Percentiles rank a stretch among this genome's conserved stretches.
These are phyloP conservation scores for Exocentrus adspersus DNA, from an alignment of 2,888 invertebrate genomes.

Conservation along the genomic window DNA sequence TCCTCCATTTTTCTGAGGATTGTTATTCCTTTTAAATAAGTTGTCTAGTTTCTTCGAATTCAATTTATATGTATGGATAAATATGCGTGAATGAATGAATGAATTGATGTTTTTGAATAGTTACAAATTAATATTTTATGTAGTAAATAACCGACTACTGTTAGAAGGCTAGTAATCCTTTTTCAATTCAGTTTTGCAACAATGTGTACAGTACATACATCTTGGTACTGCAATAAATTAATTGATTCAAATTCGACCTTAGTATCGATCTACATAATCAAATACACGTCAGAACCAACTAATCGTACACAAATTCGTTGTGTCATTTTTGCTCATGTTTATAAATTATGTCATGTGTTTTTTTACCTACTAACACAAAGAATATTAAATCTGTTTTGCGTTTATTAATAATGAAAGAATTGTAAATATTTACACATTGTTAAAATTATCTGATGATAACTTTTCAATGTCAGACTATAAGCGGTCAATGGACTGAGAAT, in stretches of 20 bases:
- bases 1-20: no score
- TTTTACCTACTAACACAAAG: conserved; percentile 25
- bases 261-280: background rate
- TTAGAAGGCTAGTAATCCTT: no score
- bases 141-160: no score
- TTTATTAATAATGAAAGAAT: conserved; percentile 21
- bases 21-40: no score
- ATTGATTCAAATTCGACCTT: background rate
- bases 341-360: conserved; percentile 11
- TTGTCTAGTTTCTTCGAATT: no score
- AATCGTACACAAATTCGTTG: background rate
- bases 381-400: conserved; percentile 12
- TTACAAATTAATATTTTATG: no score
- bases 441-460: conserved; percentile 48
- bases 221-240: no score
- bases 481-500: conserved; percentile 49
- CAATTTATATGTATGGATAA: no score
- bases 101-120: no score
- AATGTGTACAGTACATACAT: no score
- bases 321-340: conserved; percentile 12
- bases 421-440: conserved; percentile 24
- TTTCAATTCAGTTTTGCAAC: background rate
- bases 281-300: background rate
- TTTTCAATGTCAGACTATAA: conserved; percentile 54
- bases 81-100: no score